Evolutionary conservation across 2,797 vertebrate species (phyloP), one percentile per base, ranked within the genome.

Genomic region (Eupleurogrammus muticus): DNA sequence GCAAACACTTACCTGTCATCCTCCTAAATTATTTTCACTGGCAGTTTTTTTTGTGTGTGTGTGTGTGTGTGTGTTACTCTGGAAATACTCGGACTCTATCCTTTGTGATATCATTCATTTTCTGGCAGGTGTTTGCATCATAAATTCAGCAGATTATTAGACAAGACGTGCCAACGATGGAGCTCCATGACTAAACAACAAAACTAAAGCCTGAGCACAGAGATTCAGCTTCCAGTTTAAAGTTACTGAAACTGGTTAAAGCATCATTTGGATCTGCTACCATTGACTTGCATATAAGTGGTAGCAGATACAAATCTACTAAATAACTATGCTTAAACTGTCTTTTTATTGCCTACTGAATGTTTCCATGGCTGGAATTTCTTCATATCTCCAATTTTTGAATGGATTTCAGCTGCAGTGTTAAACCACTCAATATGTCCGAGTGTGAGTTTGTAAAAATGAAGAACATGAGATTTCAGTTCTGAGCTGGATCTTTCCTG

Each of bases 81-180:
- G 38, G 4, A 9, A 24, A 24, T 64, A 83, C 83, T 70, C 66
- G 50, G 49, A 38, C 66, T 81, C 79, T 73, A 83, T 84, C 55
- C 59, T 56, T 8, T 57, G 1, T 50, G 32, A 57, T 19, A 55
- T 55, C 13, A 42, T 17, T 38, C 17, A 28, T 16, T 9, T n/a
- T 3, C 23, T 52, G 19, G 23, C 40, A 16, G 9, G 17, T 53
- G 10, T 8, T n/a, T 11, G 23, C 34, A n/a, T 62, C 52, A 67
- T 36, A 5, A 5, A 70, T 56, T 1, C 24, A 59, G 16, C 5
- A 2, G 28, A 36, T 36, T 34, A 57, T 38, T 40, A 19, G 32
- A 50, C 14, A 2, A 42, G 40, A n/a, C 19, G 46, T 44, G 66
- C 51, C 10, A 47, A 47, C 20, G 38, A 0, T 49, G n/a, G 36